Conservation (phyloP, 2,888 invertebrate genomes). For the Microchrysa polita region DNA sequence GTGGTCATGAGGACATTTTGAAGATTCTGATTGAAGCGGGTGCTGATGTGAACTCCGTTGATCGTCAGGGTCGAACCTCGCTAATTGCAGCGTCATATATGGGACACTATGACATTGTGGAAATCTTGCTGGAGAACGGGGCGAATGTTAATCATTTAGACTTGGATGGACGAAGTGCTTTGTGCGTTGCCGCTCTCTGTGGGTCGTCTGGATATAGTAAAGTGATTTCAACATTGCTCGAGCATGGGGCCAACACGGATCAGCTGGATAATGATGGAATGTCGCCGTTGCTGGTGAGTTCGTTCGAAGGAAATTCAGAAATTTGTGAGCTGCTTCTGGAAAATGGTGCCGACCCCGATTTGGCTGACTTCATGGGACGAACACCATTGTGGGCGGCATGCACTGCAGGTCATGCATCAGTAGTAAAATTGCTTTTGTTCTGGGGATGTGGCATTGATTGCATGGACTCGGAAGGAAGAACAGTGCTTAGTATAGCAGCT, state of each 20-base stretch:
- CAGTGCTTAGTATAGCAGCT: slow-evolving; percentile 85
- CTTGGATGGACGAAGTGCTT: slow-evolving; percentile 86
- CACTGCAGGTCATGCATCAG: slow-evolving; percentile 88
- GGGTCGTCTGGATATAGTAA: slow-evolving; percentile 78
- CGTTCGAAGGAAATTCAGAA: slow-evolving; percentile 92
- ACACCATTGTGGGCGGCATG: slow-evolving; percentile 93
- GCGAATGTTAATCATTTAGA: slow-evolving; percentile 88
- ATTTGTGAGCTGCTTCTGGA: slow-evolving; percentile 91
- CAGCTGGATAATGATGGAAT: slow-evolving; percentile 87
- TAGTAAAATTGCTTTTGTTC: slow-evolving; percentile 86
- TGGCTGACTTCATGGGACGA: slow-evolving; percentile 81
- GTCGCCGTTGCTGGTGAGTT: slow-evolving; percentile 88
- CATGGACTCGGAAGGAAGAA: slow-evolving; percentile 93
- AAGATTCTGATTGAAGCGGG: slow-evolving; percentile 78
- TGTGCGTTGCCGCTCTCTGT: slow-evolving; percentile 88
- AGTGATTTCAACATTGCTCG: slow-evolving; percentile 77
- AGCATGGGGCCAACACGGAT: slow-evolving; percentile 83
- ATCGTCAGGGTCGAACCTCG: slow-evolving; percentile 91
- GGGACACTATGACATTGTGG: slow-evolving; percentile 93
- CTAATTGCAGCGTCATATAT: slow-evolving; percentile 95
- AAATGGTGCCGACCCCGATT: slow-evolving; percentile 92
- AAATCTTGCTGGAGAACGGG: slow-evolving; percentile 81
- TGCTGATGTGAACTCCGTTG: slow-evolving; percentile 82
- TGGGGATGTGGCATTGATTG: slow-evolving; percentile 97
- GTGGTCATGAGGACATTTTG: slow-evolving; percentile 88